Base-by-base conservation (phyloP, 2,888 invertebrate species). In the Tethea ocularis region DNA sequence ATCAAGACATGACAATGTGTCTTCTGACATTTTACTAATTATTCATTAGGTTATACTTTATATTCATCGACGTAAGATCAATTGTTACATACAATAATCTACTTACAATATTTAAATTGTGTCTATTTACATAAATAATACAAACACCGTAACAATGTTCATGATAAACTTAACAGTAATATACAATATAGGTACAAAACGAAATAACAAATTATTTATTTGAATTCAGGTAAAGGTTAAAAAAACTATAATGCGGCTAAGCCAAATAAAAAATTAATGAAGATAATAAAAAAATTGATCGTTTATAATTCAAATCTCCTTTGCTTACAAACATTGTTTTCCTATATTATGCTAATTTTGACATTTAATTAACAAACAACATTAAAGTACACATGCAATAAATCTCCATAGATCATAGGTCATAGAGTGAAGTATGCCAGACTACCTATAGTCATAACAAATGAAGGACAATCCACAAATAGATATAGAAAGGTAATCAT, bases 81-180 rank as follows among this genome's bases (percentile, higher is more conserved):
- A 66, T 69, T 54, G 8, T 17, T 66, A 66, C 65, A n/a, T 54
- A 84, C 79, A 86, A 84, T 86, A 84, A 66, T 79, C 82, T 87
- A 90, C 84, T 85, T 88, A 87, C 52, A 79, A 59, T 73, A 74
- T 76, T 26, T 26, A 75, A 74, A 69, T 64, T 20, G 17, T 52
- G 6, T 69, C 74, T 92, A 91, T 92, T 83, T 91, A 92, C 91
- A 92, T 82, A 87, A 88, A 90, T 90, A 91, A 88, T 91, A 91
- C 88, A 91, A 88, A 91, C 86, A 86, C 87, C 77, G 75, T 74
- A 93, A 92, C 91, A 87, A 90, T 88, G 85, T 86, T 80, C 68
- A 79, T 74, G 81, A 69, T 83, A 91, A 91, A 91, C 91, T 90
- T 91, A 93, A 93, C 92, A 91, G 77, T 72, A 86, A 84, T 86